Conservation (phyloP, 2,113 vertebrate genomes). For the Paramormyrops kingsleyae region DNA sequence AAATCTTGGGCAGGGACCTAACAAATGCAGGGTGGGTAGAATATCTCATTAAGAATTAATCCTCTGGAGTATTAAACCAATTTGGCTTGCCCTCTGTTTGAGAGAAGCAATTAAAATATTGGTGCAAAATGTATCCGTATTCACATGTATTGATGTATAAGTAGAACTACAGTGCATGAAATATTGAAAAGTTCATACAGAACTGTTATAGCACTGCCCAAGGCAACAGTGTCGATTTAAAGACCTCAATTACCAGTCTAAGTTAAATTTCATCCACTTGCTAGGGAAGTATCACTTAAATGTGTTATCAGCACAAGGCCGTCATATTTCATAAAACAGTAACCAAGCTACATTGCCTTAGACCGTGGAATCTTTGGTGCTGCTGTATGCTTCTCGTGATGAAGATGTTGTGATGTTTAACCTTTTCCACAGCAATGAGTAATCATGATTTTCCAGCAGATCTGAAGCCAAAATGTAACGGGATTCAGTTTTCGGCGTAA, state of each 20-base stretch:
- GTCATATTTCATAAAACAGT: neutral
- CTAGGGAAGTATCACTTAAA: neutral
- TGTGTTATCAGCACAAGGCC: neutral
- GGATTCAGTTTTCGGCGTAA: neutral
- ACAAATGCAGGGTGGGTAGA: constrained; percentile 53
- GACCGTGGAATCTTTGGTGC: neutral
- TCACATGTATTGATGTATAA: constrained; percentile 53
- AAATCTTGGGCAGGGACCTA: constrained; percentile 55
- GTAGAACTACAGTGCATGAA: constrained; percentile 29
- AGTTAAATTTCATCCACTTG: constrained; percentile 27
- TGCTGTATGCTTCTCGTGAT: neutral
- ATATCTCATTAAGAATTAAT: constrained; percentile 63
- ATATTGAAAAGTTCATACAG: constrained; percentile 33
- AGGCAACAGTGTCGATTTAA: constrained; percentile 39
- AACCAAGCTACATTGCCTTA: too few relatives aligned
- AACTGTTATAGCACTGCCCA: constrained; percentile 38
- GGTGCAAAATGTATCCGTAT: constrained; percentile 51
- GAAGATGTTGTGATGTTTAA: neutral
- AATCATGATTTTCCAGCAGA: neutral
- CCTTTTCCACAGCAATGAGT: neutral
- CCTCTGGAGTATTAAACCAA: constrained; percentile 62
- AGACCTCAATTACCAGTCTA: constrained; percentile 26
- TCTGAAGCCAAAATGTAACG: neutral
- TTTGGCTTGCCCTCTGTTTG: constrained; percentile 64
- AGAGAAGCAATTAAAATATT: constrained; percentile 68